A percentile compares a stretch with the other conserved stretches of the same genome.
Evolutionary conservation across 2,113 vertebrate species (phyloP).

Genomic region (Serilophus lunatus): DNA sequence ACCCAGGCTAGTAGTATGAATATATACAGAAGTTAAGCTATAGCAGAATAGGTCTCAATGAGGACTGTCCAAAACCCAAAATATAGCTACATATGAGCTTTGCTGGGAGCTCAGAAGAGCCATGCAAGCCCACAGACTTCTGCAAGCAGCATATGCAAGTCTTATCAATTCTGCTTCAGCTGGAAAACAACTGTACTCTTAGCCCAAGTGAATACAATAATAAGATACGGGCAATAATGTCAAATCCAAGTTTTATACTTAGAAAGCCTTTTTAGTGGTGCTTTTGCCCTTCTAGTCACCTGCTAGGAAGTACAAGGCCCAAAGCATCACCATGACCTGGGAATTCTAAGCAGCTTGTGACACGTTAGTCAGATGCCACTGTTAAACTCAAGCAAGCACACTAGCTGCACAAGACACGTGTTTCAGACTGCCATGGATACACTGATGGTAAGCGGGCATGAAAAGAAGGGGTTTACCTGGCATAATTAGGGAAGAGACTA

Average conservation of each 20-base stretch:
- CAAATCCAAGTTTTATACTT: background rate
- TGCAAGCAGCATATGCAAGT: background rate
- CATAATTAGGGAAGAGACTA: background rate
- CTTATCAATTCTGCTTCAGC: background rate
- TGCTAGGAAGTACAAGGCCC: background rate
- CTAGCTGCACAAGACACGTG: background rate
- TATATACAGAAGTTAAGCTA: background rate
- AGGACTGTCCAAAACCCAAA: background rate
- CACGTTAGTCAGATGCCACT: background rate
- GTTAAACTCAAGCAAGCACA: background rate
- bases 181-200: background rate
- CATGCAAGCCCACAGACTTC: background rate
- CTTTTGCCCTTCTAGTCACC: background rate
- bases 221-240: background rate
- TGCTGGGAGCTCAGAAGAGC: background rate
- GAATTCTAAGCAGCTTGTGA: background rate
- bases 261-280: background rate
- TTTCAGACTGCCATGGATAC: background rate
- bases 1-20: background rate
- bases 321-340: background rate
- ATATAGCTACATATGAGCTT: background rate
- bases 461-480: background rate
- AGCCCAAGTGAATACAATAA: background rate
- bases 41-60: background rate
- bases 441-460: background rate